Evolutionary conservation across 2,888 invertebrate species (phyloP), one percentile per base, ranked within the genome.

Genomic region (Cecidostiba fungosa): DNA sequence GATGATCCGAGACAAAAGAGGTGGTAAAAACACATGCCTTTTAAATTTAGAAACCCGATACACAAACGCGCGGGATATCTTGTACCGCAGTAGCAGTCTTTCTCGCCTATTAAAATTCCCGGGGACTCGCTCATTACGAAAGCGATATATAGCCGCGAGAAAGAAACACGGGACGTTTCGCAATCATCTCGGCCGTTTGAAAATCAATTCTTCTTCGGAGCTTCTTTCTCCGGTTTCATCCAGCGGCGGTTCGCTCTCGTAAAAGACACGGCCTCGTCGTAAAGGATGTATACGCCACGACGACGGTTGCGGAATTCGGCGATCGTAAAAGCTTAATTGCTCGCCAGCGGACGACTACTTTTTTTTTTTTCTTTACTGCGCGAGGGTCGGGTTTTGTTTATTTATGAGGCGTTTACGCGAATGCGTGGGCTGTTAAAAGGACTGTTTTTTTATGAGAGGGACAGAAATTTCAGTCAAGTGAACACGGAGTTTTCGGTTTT

Each of bases 241-340:
- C 8, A 10, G n/a, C 19, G 19, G 54, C 6, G 23, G 62, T 23
- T 62, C 10, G 50, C 50, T 50, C 50, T 50, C 50, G 19, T 66
- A 69, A 29, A 12, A 29, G 5, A 26, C 32, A 10, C 10, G 16
- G 6, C 47, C 23, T 62, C n/a, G 16, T 78, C 69, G 69, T 69
- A 73, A 73, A 81, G 59, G 32, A 32, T 19, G 47, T 29, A n/a
- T n/a, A n/a, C n/a, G 43, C 16, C 0, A n/a, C 66, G 72, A 62
- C 32, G 76, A 26, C 14, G 10, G 6, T 23, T 23, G 8, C 14
- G 26, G 69, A 77, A 83, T 83, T 83, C 43, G 77, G 69, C 3
- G 70, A 39, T 77, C 59, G 77, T 82, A 77, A 82, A 82, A 82
- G 12, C 54, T 54, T 81, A 81, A 81, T 81, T 73, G 47, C 23